phyloP scores from a whole-genome alignment of 1,140 invertebrate species.

The Chionoecetes opilio region DNA sequence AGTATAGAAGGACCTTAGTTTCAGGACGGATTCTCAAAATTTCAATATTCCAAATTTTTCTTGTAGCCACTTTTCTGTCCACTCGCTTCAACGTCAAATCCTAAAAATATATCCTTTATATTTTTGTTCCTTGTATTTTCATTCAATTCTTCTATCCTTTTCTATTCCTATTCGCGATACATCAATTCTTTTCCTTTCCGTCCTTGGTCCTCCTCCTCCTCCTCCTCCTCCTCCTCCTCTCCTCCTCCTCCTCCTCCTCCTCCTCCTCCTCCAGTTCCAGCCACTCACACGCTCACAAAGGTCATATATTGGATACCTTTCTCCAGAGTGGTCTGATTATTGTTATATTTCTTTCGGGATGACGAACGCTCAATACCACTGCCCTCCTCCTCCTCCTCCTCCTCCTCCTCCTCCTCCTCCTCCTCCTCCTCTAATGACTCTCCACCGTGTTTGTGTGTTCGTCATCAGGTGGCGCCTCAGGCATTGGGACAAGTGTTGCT shows the following conservation, averaged over 20 bases:
- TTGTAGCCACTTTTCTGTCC: neutral
- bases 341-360: slow-evolving; percentile 21
- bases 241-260: neutral
- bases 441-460: neutral
- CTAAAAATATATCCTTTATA: neutral
- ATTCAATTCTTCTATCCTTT: neutral
- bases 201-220: neutral
- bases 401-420: neutral
- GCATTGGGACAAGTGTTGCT: neutral
- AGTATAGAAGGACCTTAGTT: neutral
- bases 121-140: neutral
- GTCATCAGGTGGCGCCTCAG: neutral
- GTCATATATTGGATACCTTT: slow-evolving; percentile 21
- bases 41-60: neutral
- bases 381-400: neutral
- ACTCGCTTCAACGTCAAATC: neutral
- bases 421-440: neutral
- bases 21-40: neutral
- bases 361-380: slow-evolving; percentile 2
- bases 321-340: neutral
- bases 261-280: neutral
- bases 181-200: no score
- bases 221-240: neutral
- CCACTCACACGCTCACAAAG: slow-evolving; percentile 4
- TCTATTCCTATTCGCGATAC: neutral